These are phyloP conservation scores for Aphyosemion australe DNA, from an alignment of 2,113 vertebrate species.

Conservation along the genomic window DNA sequence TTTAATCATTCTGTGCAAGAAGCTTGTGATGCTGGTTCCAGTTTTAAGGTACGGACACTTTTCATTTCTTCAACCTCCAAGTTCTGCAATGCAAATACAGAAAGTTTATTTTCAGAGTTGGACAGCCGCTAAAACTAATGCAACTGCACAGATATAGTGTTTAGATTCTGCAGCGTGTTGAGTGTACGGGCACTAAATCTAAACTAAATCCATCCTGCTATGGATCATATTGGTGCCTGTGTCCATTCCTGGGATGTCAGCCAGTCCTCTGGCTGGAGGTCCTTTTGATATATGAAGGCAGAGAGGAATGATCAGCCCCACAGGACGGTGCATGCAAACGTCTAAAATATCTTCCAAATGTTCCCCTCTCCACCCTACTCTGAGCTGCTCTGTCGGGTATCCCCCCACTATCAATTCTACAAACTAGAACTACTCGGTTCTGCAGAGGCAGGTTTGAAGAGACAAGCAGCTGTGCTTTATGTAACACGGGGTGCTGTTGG, in stretches of 20 bases:
- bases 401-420: constrained; percentile 52
- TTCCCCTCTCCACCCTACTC: constrained; percentile 1
- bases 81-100: constrained; percentile 53
- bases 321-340: neutral
- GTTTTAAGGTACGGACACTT: constrained; percentile 1
- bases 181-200: constrained; percentile 16
- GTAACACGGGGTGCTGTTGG: constrained; percentile 53
- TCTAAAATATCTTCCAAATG: constrained; percentile 53
- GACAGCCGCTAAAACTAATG: neutral
- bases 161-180: neutral
- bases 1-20: neutral
- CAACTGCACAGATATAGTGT: neutral
- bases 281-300: constrained; percentile 53
- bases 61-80: constrained; percentile 19
- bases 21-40: constrained; percentile 6
- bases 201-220: constrained; percentile 26
- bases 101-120: constrained; percentile 14
- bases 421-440: constrained; percentile 58
- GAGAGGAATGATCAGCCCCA: constrained; percentile 33
- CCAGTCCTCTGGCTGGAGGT: constrained; percentile 36
- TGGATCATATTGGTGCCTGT: constrained; percentile 31
- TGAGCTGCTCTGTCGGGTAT: constrained; percentile 6
- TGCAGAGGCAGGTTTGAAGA: constrained; percentile 42
- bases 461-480: constrained; percentile 75
- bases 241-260: constrained; percentile 57